Evolutionary conservation across 2,888 invertebrate species (phyloP), one percentile per base, ranked within the genome.

Genomic region (Chrysodeixis includens): DNA sequence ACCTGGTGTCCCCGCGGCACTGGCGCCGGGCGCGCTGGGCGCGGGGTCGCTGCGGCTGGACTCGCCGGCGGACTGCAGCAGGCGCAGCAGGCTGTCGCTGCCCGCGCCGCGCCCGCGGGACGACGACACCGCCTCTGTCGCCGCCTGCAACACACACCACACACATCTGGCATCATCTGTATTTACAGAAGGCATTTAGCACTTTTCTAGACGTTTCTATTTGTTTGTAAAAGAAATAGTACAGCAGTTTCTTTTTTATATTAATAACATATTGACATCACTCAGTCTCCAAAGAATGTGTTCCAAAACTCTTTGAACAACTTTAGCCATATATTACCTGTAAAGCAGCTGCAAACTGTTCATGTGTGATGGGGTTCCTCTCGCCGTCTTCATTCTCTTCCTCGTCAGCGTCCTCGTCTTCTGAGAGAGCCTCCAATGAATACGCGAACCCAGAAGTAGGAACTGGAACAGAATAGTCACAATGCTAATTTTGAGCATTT

Each of bases 301-400:
- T n/a, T n/a, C n/a, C n/a, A n/a, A n/a, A n/a, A n/a, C n/a, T n/a
- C n/a, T n/a, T n/a, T n/a, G n/a, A n/a, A n/a, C 35, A 35, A 35
- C 35, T 10, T 35, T 12, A 35, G n/a, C n/a, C n/a, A n/a, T n/a
- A n/a, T n/a, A n/a, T n/a, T n/a, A 96, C 96, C 79, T 97, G 97
- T 54, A 98, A 91, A 8, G 97, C 97, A 8, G 97, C 97, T 3
- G 97, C 96, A 6, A 98, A 90, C 84, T 97, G 97, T 44, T 97
- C 97, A 26, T 97, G 96, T 16, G 97, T 97, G 67, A 98, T 97
- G 2, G 95, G 93, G 56, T 88, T 92, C 88, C 96, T 87, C 85
- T 95, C 81, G 63, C 93, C 81, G 70, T 94, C 89, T 80, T 95
- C 92, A 2, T 81, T 83, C 12, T 92, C 93, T 44, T 94, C 94